Evolutionary conservation across 1,140 invertebrate species (phyloP).

Genomic region (Drosophila navojoa): DNA sequence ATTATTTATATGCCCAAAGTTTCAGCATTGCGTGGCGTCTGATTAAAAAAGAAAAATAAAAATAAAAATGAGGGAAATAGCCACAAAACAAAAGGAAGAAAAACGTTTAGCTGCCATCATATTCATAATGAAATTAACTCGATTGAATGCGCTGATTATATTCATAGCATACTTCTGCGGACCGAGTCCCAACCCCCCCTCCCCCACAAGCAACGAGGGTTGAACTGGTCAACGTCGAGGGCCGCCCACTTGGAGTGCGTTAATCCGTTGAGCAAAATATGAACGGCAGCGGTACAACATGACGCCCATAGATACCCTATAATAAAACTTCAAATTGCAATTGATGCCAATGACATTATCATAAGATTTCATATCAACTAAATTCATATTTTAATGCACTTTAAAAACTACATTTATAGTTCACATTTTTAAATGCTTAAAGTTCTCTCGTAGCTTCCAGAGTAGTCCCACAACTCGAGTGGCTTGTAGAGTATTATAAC

Average conservation of each 20-base stretch:
- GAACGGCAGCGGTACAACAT: not conserved
- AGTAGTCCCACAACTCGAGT: not conserved
- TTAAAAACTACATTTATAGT: too few species aligned
- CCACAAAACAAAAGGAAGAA: constrained; percentile 24
- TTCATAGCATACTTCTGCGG: constrained; percentile 60
- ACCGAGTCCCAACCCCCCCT: not conserved
- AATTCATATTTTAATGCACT: too few species aligned
- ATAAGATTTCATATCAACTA: too few species aligned
- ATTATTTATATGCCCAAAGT: constrained; percentile 72
- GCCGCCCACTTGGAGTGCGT: constrained; percentile 41
- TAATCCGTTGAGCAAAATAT: constrained; percentile 27
- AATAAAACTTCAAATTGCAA: too few species aligned
- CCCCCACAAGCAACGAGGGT: not conserved
- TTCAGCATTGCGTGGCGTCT: constrained; percentile 35
- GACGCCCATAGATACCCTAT: constrained; percentile 14
- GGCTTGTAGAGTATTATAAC: constrained; percentile 52
- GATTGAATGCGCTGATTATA: constrained; percentile 73
- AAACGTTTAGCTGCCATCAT: constrained; percentile 61
- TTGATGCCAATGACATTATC: too few species aligned
- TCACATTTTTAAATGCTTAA: not conserved
- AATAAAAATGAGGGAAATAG: not conserved
- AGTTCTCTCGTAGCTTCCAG: not conserved
- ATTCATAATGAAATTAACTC: constrained; percentile 75
- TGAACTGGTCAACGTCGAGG: constrained; percentile 14
- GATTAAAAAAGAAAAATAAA: constrained; percentile 40